These are phyloP conservation scores for Malacoctenus gilli DNA, from an alignment of 2,797 vertebrate species.

Conservation along the genomic window DNA sequence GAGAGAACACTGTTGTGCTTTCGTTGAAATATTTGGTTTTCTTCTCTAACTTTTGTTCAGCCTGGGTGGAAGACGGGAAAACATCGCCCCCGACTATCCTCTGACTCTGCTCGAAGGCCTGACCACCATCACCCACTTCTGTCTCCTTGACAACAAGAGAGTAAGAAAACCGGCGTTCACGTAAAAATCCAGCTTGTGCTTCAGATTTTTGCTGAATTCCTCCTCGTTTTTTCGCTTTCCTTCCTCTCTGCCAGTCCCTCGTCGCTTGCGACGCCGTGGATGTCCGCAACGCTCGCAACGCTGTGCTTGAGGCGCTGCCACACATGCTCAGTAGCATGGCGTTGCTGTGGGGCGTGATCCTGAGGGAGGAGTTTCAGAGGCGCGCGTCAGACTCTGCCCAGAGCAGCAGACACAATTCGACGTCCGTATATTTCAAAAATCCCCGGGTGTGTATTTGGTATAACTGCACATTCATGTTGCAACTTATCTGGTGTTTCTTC, in stretches of 20 bases:
- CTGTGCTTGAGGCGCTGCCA: conserved; percentile 91
- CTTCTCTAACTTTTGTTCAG: conserved; percentile 66
- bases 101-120: conserved; percentile 95
- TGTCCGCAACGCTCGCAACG: conserved; percentile 89
- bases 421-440: conserved; percentile 93
- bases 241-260: conserved; percentile 34
- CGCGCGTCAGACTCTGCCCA: conserved; percentile 81
- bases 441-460: conserved; percentile 83
- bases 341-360: conserved; percentile 89
- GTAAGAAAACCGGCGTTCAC: conserved; percentile 67
- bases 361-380: conserved; percentile 85
- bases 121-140: conserved; percentile 93
- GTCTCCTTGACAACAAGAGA: conserved; percentile 93
- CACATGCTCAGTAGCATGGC: conserved; percentile 89
- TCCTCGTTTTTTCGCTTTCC: too few species aligned
- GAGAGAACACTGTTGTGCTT: not conserved
- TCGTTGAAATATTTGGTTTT: not conserved
- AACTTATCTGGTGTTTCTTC: too few species aligned
- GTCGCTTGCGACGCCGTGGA: conserved; percentile 83
- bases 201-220: not conserved
- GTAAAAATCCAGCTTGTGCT: not conserved
- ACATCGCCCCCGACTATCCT: conserved; percentile 94
- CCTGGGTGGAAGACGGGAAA: conserved; percentile 86
- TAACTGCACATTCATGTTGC: too few species aligned
- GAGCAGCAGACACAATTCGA: conserved; percentile 84